A percentile compares a stretch with the other conserved stretches of the same genome.
These are phyloP conservation scores for Cichlasoma orientale DNA, from an alignment of 2,797 vertebrate genomes.

Conservation along the genomic window DNA sequence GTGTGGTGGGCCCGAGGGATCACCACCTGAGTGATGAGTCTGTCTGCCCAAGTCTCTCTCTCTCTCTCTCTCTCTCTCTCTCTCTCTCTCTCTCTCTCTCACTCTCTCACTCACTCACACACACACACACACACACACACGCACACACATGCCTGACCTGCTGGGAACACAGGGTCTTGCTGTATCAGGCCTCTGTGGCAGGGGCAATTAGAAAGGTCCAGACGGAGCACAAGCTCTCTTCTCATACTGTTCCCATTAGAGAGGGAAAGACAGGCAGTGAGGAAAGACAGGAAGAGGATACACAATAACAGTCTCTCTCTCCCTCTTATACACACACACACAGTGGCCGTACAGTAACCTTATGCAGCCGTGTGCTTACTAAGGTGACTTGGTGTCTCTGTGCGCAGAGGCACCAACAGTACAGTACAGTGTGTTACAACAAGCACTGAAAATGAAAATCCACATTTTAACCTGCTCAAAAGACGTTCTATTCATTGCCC, in stretches of 20 bases:
- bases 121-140: conserved; percentile 13
- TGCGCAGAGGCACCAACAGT: not conserved
- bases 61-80: not conserved
- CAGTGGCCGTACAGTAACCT: conserved; percentile 31
- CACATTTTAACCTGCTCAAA: conserved; percentile 11
- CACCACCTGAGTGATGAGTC: conserved; percentile 96
- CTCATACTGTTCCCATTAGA: conserved; percentile 83
- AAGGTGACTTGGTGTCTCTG: conserved; percentile 29
- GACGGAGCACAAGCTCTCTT: conserved; percentile 81
- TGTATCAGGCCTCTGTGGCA: conserved; percentile 81
- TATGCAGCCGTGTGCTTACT: conserved; percentile 21
- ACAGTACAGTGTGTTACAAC: not conserved
- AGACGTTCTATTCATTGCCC: not conserved
- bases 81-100: not conserved
- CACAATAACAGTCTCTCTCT: conserved; percentile 36
- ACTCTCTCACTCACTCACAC: conserved; percentile 77
- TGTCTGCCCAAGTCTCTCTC: conserved; percentile 84
- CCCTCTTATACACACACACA: conserved; percentile 10
- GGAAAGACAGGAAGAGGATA: conserved; percentile 60
- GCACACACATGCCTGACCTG: conserved; percentile 92
- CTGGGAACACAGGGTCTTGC: conserved; percentile 85
- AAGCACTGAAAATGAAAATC: not conserved
- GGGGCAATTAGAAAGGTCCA: conserved; percentile 84
- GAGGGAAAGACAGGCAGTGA: conserved; percentile 61
- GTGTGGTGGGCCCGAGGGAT: conserved; percentile 88